Conservation (phyloP, 53 echinoderm and acorn worm genomes). For the Henricia sp. region DNA sequence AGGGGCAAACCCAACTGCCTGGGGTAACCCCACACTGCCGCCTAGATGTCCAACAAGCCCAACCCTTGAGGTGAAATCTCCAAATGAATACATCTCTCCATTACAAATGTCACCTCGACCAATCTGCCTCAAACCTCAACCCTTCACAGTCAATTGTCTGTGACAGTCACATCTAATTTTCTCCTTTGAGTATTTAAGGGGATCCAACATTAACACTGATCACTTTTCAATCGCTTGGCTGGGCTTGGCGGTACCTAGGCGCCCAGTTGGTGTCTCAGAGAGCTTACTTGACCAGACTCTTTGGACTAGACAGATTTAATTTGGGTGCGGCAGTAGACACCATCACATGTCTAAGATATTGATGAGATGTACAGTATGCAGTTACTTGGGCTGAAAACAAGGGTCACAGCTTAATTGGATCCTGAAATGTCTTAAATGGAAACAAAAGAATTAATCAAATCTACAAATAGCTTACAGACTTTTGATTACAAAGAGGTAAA, state of each 20-base stretch:
- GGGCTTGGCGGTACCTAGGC: conserved; percentile 10
- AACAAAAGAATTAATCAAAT: no score
- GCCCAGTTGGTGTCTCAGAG: background rate
- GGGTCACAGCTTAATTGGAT: conserved; percentile 32
- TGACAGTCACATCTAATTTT: conserved; percentile 57
- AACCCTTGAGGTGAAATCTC: background rate
- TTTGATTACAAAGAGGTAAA: no score
- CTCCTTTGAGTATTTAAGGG: background rate
- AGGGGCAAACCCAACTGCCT: conserved; percentile 7
- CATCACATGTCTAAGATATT: background rate
- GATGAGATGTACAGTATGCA: background rate
- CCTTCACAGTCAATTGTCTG: conserved; percentile 50
- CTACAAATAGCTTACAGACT: no score
- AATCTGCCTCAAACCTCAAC: background rate
- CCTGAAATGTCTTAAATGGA: no score
- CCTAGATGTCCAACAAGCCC: conserved; percentile 31
- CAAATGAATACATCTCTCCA: no score
- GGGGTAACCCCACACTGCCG: conserved; percentile 41
- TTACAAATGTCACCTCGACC: background rate
- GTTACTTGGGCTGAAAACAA: background rate
- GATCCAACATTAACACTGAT: conserved; percentile 41
- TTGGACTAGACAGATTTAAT: conserved; percentile 20
- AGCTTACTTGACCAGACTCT: conserved; percentile 7
- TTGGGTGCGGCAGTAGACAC: no score
- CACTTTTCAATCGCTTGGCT: conserved; percentile 43